A percentile compares a stretch with the other conserved stretches of the same genome.
Conservation (phyloP, 2,113 vertebrate genomes). For the Pterocles orientalis region DNA sequence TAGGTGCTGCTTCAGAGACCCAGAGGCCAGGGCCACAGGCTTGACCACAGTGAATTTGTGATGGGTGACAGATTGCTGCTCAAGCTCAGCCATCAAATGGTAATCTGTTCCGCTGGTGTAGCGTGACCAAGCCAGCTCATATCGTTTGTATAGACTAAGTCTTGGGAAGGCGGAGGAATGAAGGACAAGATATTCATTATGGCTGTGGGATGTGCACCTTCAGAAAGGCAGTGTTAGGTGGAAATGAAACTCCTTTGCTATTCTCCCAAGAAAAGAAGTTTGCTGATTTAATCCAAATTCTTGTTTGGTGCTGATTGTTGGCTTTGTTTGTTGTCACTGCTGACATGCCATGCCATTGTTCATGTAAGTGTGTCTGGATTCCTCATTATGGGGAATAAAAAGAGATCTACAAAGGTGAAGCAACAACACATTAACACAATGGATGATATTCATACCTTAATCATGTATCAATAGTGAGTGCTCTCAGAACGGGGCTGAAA, state of each 20-base stretch:
- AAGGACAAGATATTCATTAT: not conserved
- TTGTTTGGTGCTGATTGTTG: not conserved
- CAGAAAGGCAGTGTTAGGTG: not conserved
- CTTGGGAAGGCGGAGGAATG: not conserved
- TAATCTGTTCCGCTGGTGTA: not conserved
- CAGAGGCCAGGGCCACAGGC: not conserved
- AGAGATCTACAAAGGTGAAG: not conserved
- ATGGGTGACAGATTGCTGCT: not conserved
- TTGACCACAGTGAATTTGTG: not conserved
- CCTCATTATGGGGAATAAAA: not conserved
- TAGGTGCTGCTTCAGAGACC: not conserved
- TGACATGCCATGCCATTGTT: not conserved
- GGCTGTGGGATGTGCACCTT: not conserved
- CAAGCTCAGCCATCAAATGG: not conserved
- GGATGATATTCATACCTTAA: not conserved
- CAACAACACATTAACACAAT: not conserved
- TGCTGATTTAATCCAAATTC: not conserved
- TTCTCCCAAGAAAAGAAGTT: not conserved
- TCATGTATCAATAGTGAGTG: not conserved
- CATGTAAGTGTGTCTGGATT: rapidly evolving
- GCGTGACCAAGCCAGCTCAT: not conserved
- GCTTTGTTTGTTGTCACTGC: not conserved
- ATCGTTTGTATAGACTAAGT: not conserved
- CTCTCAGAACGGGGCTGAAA: not conserved
- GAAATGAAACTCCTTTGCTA: not conserved